Conservation (phyloP, 1,140 invertebrate genomes). For the Bombus huntii region DNA sequence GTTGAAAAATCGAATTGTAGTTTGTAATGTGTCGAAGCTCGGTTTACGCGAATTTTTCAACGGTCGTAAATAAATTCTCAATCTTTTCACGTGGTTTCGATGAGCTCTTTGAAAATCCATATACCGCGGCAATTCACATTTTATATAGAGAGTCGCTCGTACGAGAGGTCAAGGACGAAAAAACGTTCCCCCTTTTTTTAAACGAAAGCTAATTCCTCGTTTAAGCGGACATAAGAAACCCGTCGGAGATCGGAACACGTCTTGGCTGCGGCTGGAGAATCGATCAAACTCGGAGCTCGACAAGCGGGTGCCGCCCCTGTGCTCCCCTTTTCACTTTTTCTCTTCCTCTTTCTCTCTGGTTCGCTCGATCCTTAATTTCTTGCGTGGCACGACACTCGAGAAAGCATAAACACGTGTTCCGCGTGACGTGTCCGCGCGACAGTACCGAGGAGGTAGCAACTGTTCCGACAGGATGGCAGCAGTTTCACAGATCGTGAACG, state of each 20-base stretch:
- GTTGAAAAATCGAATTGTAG: neutral
- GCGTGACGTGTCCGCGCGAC: constrained; percentile 64
- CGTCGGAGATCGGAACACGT: constrained; percentile 40
- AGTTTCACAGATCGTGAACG: constrained; percentile 52
- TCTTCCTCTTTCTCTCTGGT: neutral
- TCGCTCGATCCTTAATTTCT: constrained; percentile 60
- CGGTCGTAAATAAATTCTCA: neutral
- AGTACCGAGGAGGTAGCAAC: neutral
- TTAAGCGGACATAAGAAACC: constrained; percentile 27
- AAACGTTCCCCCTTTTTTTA: neutral
- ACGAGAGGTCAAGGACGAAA: neutral
- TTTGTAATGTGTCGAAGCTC: neutral
- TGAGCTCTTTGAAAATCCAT: neutral
- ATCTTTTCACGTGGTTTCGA: neutral
- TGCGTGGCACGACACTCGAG: constrained; percentile 58
- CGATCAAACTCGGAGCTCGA: constrained; percentile 60
- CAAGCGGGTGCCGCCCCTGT: constrained; percentile 42
- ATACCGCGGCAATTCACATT: neutral
- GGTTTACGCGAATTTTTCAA: neutral
- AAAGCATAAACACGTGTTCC: constrained; percentile 78
- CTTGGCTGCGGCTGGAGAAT: constrained; percentile 60
- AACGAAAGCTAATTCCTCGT: constrained; percentile 44
- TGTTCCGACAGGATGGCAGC: neutral
- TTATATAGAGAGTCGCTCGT: too few relatives aligned
- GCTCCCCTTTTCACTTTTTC: neutral